phyloP scores from a whole-genome alignment of 2,797 vertebrate species.

The Nothura maculosa region DNA sequence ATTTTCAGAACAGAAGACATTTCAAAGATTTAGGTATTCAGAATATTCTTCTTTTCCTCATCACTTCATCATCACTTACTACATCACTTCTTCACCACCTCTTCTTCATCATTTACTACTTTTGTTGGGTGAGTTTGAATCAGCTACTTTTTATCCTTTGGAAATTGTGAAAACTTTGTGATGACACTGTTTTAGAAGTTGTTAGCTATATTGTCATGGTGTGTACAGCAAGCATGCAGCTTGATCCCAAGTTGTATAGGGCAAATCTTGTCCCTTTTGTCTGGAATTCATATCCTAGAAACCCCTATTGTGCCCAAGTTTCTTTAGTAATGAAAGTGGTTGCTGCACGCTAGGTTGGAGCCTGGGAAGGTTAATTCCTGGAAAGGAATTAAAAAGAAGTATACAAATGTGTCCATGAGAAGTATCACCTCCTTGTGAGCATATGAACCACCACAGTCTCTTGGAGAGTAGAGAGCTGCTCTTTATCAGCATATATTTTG shows the following conservation, averaged over 20 bases:
- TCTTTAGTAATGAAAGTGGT: neutral
- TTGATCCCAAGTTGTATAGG: neutral
- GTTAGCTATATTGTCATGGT: neutral
- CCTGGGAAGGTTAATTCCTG: neutral
- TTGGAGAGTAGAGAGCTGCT: neutral
- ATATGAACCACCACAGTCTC: neutral
- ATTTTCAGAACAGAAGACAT: neutral
- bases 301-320: neutral
- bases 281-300: neutral
- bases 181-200: neutral
- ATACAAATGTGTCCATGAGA: neutral
- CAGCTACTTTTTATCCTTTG: neutral
- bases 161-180: neutral
- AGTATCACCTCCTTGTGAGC: neutral
- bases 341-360: neutral
- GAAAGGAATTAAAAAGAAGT: neutral
- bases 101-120: neutral
- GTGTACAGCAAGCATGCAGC: neutral
- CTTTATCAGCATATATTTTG: neutral
- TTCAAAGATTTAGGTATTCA: neutral
- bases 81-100: neutral
- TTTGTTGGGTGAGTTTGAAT: neutral
- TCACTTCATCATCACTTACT: neutral
- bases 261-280: neutral
- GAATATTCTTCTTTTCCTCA: neutral